These are phyloP conservation scores for Cirrhinus molitorella DNA, from an alignment of 2,797 vertebrate genomes.

Conservation along the genomic window DNA sequence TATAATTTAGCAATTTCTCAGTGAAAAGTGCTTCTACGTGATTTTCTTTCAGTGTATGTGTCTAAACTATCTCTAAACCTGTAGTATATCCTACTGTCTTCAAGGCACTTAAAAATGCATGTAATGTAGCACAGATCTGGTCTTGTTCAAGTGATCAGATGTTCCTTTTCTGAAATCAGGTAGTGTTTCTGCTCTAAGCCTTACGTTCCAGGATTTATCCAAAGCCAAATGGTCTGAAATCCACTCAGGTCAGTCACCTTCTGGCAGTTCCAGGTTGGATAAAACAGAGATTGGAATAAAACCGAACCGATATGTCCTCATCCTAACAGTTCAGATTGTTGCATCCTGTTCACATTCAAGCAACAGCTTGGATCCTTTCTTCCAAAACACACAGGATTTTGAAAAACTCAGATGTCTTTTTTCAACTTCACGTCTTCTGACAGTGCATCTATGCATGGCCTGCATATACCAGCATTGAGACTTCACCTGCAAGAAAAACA, in stretches of 20 bases:
- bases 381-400: background rate
- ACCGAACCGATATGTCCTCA: background rate
- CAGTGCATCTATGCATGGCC: background rate
- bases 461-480: background rate
- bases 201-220: slow-evolving; percentile 32
- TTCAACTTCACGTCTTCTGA: background rate
- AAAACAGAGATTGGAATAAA: background rate
- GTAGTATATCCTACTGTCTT: background rate
- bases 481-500: slow-evolving; percentile 1
- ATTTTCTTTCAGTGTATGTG: background rate
- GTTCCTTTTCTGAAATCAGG: background rate
- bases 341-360: slow-evolving; percentile 9
- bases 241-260: background rate
- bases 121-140: background rate
- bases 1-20: background rate
- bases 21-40: background rate
- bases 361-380: background rate
- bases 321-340: background rate
- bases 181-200: background rate
- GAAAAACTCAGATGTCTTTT: background rate
- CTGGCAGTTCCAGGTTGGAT: background rate
- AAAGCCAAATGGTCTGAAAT: slow-evolving; percentile 40
- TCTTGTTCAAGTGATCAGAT: background rate
- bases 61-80: background rate
- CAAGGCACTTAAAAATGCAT: background rate